Evolutionary conservation across 2,888 invertebrate species (phyloP), one percentile per base, ranked within the genome.

Genomic region (Elysia crispata): DNA sequence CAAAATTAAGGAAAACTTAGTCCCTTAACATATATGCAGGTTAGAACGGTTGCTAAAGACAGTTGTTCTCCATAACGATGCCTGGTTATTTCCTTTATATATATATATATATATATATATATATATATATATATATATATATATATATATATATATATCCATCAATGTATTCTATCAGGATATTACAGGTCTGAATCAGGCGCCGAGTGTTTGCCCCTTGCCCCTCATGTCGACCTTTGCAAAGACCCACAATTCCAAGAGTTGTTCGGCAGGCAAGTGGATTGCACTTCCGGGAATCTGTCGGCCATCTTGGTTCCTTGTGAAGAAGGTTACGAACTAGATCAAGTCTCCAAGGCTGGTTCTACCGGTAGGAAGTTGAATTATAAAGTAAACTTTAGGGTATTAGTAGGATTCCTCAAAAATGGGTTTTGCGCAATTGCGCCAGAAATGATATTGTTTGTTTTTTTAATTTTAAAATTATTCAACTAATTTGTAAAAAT

Each of bases 261-360:
- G 30, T 8, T 54, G 20, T 79, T 64, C 18, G 79, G 79, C 15
- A 54, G 74, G 11, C 66, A 74, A 18, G 79, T 79, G 33, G 41
- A 74, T 66, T 79, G 79, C 57, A 5, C 18, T 8, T 23, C 20
- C 23, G 66, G 67, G 13, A 50, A 74, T 13, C 31, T 54, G 33
- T 62, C 31, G 5, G 73, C 74, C 73, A 66, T 79, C 30, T 66
- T 79, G 25, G 62, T 66, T 25, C 79, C 79, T 25, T 79, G 79
- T 67, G 66, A 74, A 15, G 74, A 79, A 18, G 79, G 79, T 3
- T 79, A 79, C 73, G 23, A 66, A 23, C 31, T 79, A 13, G 31
- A 13, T 11, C n/a, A 64, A 20, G 50, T 33, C 18, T 31, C 49
- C 1, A 66, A 54, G 3, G 50, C 23, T 18, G 73, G 50, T 8